phyloP scores from a whole-genome alignment of 1,140 invertebrate genomes.

The Pseudobourletiella spinata region DNA sequence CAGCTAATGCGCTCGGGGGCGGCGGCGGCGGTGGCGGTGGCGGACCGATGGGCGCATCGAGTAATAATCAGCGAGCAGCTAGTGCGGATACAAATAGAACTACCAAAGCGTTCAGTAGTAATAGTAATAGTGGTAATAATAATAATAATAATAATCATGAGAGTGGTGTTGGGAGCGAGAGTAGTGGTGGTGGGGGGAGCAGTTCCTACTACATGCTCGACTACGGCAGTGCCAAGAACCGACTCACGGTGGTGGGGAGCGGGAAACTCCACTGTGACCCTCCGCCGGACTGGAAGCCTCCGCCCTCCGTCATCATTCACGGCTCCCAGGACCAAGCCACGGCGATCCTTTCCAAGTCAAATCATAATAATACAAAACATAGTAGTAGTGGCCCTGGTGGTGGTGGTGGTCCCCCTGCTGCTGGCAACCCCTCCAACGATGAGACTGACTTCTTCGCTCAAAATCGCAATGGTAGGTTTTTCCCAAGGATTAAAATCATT shows the following conservation, averaged over 20 bases:
- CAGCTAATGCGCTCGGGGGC: slow-evolving; percentile 4
- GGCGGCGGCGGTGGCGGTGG: background rate
- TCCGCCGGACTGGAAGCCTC: slow-evolving; percentile 27
- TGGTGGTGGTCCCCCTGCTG: background rate
- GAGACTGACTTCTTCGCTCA: slow-evolving; percentile 32
- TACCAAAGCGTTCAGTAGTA: background rate
- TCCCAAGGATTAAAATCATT: background rate
- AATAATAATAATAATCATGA: background rate
- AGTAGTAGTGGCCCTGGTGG: background rate
- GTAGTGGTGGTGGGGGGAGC: background rate
- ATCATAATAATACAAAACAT: background rate
- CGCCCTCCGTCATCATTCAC: background rate
- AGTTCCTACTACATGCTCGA: no score
- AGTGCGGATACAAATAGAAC: background rate
- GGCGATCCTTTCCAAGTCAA: background rate
- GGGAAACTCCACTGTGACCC: slow-evolving; percentile 36
- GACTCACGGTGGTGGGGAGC: slow-evolving; percentile 31
- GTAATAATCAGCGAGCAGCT: background rate
- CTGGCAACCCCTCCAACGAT: slow-evolving; percentile 1
- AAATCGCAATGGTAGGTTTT: slow-evolving; percentile 26
- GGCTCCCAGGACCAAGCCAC: no score
- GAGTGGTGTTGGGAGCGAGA: background rate
- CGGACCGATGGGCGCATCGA: background rate
- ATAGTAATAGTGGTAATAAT: background rate
- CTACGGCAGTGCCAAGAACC: slow-evolving; percentile 27